phyloP scores from a whole-genome alignment of 1,140 invertebrate genomes.

The Drosophila elegans region DNA sequence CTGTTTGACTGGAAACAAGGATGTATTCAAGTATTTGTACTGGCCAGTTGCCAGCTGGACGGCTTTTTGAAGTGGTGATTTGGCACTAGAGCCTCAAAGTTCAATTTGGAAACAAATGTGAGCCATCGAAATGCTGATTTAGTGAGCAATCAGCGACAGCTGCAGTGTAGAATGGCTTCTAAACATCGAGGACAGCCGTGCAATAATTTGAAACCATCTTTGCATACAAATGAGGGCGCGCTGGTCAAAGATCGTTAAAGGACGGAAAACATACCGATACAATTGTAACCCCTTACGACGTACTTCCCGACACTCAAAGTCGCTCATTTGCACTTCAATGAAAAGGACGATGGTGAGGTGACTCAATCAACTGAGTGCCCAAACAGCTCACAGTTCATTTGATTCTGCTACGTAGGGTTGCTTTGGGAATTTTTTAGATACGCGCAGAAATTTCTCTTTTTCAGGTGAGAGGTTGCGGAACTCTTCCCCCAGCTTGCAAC shows the following conservation, averaged over 20 bases:
- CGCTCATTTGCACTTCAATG: slow-evolving; percentile 46
- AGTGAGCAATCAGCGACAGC: slow-evolving; percentile 77
- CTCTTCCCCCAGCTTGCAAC: slow-evolving; percentile 15
- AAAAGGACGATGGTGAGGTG: slow-evolving; percentile 6
- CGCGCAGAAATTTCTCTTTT: slow-evolving; percentile 62
- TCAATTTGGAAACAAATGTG: slow-evolving; percentile 74
- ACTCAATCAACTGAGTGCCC: slow-evolving; percentile 69
- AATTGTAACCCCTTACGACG: slow-evolving; percentile 26
- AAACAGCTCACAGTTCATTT: slow-evolving; percentile 79
- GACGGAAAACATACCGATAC: slow-evolving; percentile 33
- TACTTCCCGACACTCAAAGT: slow-evolving; percentile 13
- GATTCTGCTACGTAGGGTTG: slow-evolving; percentile 11
- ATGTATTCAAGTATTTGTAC: slow-evolving; percentile 49
- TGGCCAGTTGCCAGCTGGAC: slow-evolving; percentile 64
- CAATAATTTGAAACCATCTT: slow-evolving; percentile 38
- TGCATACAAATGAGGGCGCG: slow-evolving; percentile 28
- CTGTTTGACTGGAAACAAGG: slow-evolving; percentile 38
- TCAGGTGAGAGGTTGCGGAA: slow-evolving; percentile 8
- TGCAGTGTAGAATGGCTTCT: slow-evolving; percentile 51
- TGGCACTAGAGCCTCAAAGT: slow-evolving; percentile 62
- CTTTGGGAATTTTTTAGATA: slow-evolving; percentile 63
- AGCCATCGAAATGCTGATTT: slow-evolving; percentile 69
- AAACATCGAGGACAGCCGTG: slow-evolving; percentile 20
- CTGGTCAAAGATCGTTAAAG: slow-evolving; percentile 30
- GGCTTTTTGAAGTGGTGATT: slow-evolving; percentile 59